phyloP scores from a whole-genome alignment of 2,888 invertebrate species.

The Hypercompe scribonia region DNA sequence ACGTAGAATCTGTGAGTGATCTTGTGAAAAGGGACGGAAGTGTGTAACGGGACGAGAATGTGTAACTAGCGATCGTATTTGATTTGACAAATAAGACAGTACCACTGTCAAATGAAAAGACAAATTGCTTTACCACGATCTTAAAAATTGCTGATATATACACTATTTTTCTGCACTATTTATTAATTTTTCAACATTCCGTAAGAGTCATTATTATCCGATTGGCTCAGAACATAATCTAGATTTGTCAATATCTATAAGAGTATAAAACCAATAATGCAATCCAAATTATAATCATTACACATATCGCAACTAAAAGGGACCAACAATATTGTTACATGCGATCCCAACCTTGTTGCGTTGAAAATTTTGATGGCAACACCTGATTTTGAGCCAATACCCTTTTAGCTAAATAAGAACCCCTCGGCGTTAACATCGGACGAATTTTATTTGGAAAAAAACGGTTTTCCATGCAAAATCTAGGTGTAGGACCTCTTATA shows the following conservation, averaged over 20 bases:
- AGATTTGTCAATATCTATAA: background rate
- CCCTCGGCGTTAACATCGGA: constrained; percentile 70
- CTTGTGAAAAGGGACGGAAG: too few relatives aligned
- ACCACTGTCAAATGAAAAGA: too few relatives aligned
- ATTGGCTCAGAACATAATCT: too few relatives aligned
- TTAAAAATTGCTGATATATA: too few relatives aligned
- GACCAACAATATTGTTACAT: constrained; percentile 63
- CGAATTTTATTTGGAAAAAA: constrained; percentile 64
- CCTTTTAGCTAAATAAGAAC: constrained; percentile 81
- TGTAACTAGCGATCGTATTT: too few relatives aligned
- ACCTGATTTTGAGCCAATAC: constrained; percentile 77
- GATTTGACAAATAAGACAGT: too few relatives aligned
- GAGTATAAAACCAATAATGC: constrained; percentile 2
- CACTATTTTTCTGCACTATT: too few relatives aligned
- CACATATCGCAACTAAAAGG: constrained; percentile 55
- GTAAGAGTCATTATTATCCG: too few relatives aligned
- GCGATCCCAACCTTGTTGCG: constrained; percentile 80
- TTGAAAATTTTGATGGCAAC: constrained; percentile 85
- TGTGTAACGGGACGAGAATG: too few relatives aligned
- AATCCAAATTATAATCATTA: background rate
- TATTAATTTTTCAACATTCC: too few relatives aligned
- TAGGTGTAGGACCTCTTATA: constrained; percentile 72
- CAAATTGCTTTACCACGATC: too few relatives aligned
- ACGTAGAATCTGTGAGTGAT: too few relatives aligned
- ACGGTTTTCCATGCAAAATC: constrained; percentile 73